phyloP scores from a whole-genome alignment of 2,888 invertebrate species.

The Polia nebulosa region DNA sequence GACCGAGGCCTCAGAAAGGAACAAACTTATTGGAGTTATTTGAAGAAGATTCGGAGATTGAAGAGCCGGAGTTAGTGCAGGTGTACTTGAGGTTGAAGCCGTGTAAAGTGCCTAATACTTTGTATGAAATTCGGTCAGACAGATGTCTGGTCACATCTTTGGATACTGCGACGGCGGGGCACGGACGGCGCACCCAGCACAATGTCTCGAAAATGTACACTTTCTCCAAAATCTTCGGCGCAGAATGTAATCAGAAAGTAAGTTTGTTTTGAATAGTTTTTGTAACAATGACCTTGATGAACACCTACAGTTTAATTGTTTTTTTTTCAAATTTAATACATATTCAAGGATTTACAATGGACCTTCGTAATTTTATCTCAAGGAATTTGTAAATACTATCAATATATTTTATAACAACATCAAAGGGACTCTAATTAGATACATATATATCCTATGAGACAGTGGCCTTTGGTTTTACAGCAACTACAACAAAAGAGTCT shows the following conservation, averaged over 20 bases:
- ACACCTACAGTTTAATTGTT: not conserved
- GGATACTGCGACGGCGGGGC: slow-evolving; percentile 84
- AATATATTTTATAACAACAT: too few relatives aligned
- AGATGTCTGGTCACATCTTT: slow-evolving; percentile 82
- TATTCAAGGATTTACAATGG: not conserved
- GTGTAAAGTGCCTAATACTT: slow-evolving; percentile 75
- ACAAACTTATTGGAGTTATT: slow-evolving; percentile 84
- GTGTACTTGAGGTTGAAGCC: slow-evolving; percentile 91
- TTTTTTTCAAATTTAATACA: too few relatives aligned
- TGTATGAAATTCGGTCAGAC: slow-evolving; percentile 84
- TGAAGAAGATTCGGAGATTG: slow-evolving; percentile 82
- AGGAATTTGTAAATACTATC: not conserved
- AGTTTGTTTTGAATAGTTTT: slow-evolving; percentile 61
- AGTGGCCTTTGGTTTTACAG: too few relatives aligned
- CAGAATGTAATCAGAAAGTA: slow-evolving; percentile 81
- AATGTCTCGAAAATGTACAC: slow-evolving; percentile 88
- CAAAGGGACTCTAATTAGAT: too few relatives aligned
- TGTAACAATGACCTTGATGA: slow-evolving; percentile 19
- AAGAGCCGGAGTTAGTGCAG: slow-evolving; percentile 86
- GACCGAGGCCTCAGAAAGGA: slow-evolving; percentile 85
- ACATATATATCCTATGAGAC: too few relatives aligned
- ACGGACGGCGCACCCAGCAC: slow-evolving; percentile 84
- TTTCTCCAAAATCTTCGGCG: slow-evolving; percentile 85
- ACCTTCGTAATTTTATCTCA: not conserved
- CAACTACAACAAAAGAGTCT: too few relatives aligned